These are phyloP conservation scores for Bergia sp. DNA, from an alignment of 92 coral and sea anemone species.

Conservation along the genomic window DNA sequence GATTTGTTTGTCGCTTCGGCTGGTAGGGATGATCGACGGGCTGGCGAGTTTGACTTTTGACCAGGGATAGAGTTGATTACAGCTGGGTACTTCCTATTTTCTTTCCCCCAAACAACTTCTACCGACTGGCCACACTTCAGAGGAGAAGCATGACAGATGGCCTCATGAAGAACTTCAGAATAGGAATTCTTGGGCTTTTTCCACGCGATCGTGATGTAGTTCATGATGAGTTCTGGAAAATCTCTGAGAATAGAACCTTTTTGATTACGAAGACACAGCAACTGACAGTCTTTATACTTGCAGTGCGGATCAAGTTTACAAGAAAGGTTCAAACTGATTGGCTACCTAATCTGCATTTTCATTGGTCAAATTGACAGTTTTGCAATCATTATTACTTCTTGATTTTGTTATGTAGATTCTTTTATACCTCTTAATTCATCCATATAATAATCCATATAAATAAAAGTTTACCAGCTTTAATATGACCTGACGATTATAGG, in stretches of 20 bases:
- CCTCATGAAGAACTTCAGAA: not conserved
- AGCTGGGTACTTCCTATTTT: not conserved
- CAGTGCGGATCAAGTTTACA: conserved; percentile 1
- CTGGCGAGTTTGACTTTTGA: not conserved
- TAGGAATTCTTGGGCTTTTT: not conserved
- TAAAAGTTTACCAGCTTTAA: too few species aligned
- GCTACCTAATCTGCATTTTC: not conserved
- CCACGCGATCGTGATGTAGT: not conserved
- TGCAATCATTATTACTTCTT: too few species aligned
- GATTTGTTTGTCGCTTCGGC: not conserved
- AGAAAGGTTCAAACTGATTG: not conserved
- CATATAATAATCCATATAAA: too few species aligned
- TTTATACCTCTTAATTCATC: too few species aligned
- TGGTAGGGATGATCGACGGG: not conserved
- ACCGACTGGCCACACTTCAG: not conserved
- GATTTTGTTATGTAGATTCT: too few species aligned
- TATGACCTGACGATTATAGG: too few species aligned
- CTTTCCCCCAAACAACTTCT: conserved; percentile 1
- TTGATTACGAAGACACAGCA: not conserved
- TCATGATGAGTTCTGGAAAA: not conserved
- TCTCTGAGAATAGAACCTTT: not conserved
- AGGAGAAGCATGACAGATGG: not conserved
- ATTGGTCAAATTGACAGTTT: too few species aligned
- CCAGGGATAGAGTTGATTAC: not conserved
- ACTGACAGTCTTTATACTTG: not conserved